Percentiles rank a stretch among this genome's conserved stretches.
Evolutionary conservation across 2,888 invertebrate species (phyloP).

Genomic region (Metalampra italica): DNA sequence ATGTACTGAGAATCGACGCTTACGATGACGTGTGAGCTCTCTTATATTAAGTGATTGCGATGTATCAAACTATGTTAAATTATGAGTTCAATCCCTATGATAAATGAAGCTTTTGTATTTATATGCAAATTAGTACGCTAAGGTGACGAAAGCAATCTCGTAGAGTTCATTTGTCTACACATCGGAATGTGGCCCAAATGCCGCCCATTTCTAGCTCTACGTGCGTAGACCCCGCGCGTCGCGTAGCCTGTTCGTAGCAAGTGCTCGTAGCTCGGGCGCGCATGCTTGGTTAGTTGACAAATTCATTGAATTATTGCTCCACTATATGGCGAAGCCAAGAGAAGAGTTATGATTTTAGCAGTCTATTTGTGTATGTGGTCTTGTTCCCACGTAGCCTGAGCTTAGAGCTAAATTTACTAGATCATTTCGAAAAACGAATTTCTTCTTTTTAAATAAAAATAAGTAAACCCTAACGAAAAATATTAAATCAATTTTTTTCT

Average conservation of each 20-base stretch:
- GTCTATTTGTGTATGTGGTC: too few relatives aligned
- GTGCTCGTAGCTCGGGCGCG: slow-evolving; percentile 18
- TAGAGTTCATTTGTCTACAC: slow-evolving; percentile 36
- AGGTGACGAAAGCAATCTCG: slow-evolving; percentile 20
- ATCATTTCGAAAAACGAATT: too few relatives aligned
- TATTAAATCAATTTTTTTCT: too few relatives aligned
- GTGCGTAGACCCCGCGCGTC: slow-evolving; percentile 34
- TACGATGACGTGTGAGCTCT: not conserved
- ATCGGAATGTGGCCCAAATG: slow-evolving; percentile 35
- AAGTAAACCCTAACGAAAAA: too few relatives aligned
- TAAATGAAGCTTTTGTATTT: slow-evolving; percentile 10
- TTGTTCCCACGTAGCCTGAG: too few relatives aligned
- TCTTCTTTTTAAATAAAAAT: too few relatives aligned
- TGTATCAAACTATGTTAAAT: not conserved
- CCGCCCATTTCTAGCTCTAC: slow-evolving; percentile 34
- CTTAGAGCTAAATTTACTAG: too few relatives aligned
- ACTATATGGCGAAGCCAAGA: too few relatives aligned
- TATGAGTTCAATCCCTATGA: slow-evolving; percentile 7
- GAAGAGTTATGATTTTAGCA: too few relatives aligned
- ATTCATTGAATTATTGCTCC: too few relatives aligned
- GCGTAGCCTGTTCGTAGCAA: slow-evolving; percentile 37
- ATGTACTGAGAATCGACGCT: too few relatives aligned
- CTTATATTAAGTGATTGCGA: not conserved
- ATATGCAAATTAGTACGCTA: slow-evolving; percentile 15
- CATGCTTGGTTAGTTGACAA: too few relatives aligned